Evolutionary conservation across 2,888 invertebrate species (phyloP).

Genomic region (Aleiodes leptofemur): DNA sequence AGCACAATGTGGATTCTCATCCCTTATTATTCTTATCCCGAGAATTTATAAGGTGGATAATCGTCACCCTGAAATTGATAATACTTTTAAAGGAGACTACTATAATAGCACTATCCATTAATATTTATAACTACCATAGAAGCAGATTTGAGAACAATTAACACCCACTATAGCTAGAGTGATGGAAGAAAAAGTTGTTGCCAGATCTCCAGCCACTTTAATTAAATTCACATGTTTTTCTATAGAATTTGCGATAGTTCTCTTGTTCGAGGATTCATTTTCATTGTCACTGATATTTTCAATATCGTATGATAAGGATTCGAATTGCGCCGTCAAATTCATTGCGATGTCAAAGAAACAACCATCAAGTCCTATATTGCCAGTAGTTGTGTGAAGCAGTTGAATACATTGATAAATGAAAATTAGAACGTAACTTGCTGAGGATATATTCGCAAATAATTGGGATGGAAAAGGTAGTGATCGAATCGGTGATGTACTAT

Average conservation of each 20-base stretch:
- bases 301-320: conserved; percentile 50
- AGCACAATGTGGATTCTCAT: no score
- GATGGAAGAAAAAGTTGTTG: conserved; percentile 50
- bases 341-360: conserved; percentile 48
- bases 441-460: not conserved
- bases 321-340: conserved; percentile 55
- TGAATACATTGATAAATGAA: conserved; percentile 34
- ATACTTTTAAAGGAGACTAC: not conserved
- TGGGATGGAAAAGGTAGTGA: not conserved
- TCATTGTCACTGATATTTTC: conserved; percentile 7
- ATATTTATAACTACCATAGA: not conserved
- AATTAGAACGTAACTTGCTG: not conserved
- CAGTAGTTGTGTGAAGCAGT: not conserved
- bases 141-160: conserved; percentile 2
- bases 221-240: conserved; percentile 47
- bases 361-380: conserved; percentile 35
- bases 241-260: not conserved
- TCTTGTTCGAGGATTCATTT: not conserved
- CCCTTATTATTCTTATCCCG: no score
- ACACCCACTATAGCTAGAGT: conserved; percentile 33
- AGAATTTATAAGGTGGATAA: no score
- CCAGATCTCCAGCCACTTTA: conserved; percentile 41
- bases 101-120: not conserved
- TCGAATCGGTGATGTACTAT: not conserved
- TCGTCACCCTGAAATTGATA: no score